Evolutionary conservation across 2,113 vertebrate genomes (phyloP), one percentile per base, ranked within the genome.

Genomic region (Mus musculus): DNA sequence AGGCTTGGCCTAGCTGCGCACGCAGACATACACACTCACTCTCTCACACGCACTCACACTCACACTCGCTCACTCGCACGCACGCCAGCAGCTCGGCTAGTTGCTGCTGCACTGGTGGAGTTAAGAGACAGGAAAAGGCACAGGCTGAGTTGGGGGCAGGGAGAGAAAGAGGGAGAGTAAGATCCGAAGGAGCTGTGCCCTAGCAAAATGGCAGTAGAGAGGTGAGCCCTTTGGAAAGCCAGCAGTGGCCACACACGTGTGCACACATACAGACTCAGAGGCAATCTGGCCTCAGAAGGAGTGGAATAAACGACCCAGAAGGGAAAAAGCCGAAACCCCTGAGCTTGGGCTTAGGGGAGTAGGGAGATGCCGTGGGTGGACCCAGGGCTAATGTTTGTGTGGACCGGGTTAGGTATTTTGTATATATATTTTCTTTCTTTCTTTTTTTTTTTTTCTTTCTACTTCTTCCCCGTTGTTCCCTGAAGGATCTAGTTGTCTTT

Each of bases 101-200:
- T 96, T 96, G 93, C 97, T 91, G 91, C 97, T 97, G 95, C 92
- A 82, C 95, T 96, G 97, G 97, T 95, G 92, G 97, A 98, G 97
- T 97, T 98, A 72, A 96, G 98, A 97, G 96, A 96, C 97, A 96
- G 97, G 97, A 93, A 94, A 96, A 95, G 97, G 97, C 94, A 95
- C 93, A 89, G 96, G 97, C 98, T 97, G 97, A 95, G 96, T 94
- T 97, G 97, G 97, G 98, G 98, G 97, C 97, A 97, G 97, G 97
- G 96, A 97, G 95, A 93, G 77, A 95, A 65, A 33, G 88, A 90
- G 77, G 8, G 73, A 91, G 92, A 65, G 85, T 52, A 30, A 72
- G 95, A 75, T 75, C 63, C 56, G 22, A 3, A 52, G 54, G 90
- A 95, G 95, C 97, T n/a, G 89, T 84, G 97, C 97, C 96, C 90